A percentile compares a stretch with the other conserved stretches of the same genome.
phyloP scores from a whole-genome alignment of 2,797 vertebrate species.

The Pseudochirops cupreus region DNA sequence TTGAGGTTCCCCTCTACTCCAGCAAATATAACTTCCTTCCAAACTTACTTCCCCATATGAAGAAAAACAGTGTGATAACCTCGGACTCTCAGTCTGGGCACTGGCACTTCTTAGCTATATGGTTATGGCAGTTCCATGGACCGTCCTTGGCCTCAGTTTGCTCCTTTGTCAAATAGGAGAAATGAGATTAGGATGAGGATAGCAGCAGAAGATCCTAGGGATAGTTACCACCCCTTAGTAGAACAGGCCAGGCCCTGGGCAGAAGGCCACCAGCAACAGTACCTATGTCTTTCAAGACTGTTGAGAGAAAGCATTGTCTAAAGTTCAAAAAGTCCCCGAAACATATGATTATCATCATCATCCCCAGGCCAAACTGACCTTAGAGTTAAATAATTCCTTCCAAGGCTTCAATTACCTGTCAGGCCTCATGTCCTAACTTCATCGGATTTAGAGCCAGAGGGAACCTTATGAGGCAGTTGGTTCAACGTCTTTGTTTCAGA shows the following conservation, averaged over 20 bases:
- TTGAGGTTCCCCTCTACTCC: neutral
- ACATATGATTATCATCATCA: neutral
- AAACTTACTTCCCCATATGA: neutral
- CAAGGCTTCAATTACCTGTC: neutral
- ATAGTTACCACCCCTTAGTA: neutral
- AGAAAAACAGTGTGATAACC: neutral
- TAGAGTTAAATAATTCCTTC: neutral
- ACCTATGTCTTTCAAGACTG: neutral
- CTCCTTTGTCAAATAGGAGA: neutral
- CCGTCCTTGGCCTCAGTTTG: neutral
- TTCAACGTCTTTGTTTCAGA: neutral
- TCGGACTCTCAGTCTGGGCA: neutral
- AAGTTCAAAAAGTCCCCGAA: neutral
- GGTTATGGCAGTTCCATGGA: neutral
- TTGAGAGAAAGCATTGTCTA: neutral
- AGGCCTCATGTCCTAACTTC: neutral
- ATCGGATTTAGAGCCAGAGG: neutral
- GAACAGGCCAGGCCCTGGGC: neutral
- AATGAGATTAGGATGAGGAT: neutral
- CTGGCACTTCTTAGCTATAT: neutral
- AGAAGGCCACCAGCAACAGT: neutral
- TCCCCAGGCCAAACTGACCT: neutral
- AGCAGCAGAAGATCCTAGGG: neutral
- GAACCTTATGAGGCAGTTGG: neutral
- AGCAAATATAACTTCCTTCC: neutral